Base-by-base conservation (phyloP, 2,888 invertebrate genomes). In the Lacanobia wlatinum region DNA sequence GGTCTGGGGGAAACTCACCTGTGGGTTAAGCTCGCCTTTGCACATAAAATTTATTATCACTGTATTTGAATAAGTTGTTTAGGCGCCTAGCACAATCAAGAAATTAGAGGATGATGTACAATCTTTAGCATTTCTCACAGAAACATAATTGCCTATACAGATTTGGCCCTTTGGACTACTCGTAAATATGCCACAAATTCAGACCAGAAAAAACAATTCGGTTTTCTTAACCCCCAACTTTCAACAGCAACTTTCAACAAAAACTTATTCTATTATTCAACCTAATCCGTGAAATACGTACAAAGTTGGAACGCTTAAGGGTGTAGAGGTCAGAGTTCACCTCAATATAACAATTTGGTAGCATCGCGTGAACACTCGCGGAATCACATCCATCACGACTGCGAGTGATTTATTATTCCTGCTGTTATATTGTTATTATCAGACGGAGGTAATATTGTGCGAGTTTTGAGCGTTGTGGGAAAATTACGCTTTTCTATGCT, bases 351-450 rank as follows among this genome's bases (percentile, higher is more conserved):
- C 56, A 68, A 60, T 73, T 78, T 73, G 63, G 59, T 56, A 66
- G 67, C 79, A 79, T 84, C 79, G 80, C 85, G 85, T 83, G 85
- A 82, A 61, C 65, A 72, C 67, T 61, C 56, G 55, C 58, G 66
- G 38, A 72, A 66, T 73, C 73, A 34, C 70, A 70, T 85, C 80
- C 59, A 85, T 84, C 80, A 80, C 65, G 23, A 28, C 23, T 78
- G 73, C 65, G 23, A 43, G 40, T 83, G 79, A 83, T 66, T 78
- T 73, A 73, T 79, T 77, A 66, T 71, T 80, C 69, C 59, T 59
- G 59, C 48, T 66, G 82, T 58, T 81, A 76, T 76, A 66, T 62
- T 62, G 66, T 70, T 70, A 65, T 70, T 81, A 65, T 60, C 78
- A 46, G 16, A n/a, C 40, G 23, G n/a, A 62, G 68, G 65, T 62